Evolutionary conservation across 1,140 invertebrate species (phyloP), one percentile per base, ranked within the genome.

Genomic region (Chionoecetes opilio): DNA sequence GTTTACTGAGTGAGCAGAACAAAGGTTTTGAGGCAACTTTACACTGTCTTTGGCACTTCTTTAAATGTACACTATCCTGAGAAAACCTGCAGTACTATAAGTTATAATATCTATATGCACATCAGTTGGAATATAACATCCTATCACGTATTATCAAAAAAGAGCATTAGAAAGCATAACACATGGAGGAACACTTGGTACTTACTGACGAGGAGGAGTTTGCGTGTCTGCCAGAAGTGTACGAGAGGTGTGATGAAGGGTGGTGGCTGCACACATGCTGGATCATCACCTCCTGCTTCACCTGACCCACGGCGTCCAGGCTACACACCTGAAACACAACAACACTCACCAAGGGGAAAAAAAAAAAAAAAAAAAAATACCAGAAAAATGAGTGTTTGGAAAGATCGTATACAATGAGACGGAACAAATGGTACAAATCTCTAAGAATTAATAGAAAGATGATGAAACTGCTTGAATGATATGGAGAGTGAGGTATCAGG

Each of bases 241-340:
- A 95, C 89, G 41, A 96, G 96, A 53, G 96, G 96, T 9, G 94
- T 93, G 34, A 96, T 94, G 75, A 96, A 96, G 8, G 96, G 53
- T 96, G 96, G 89, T 96, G 96, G 38, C 96, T 96, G 89, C 96
- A 96, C 3, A 95, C 93, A 75, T 96, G 94, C 86, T 96, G 96
- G 41, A 96, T 96, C 96, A 96, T 96, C 75, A 96, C 96, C 92
- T 96, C 96, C 41, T 96, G 96, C 75, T 96, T 96, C 75, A 96
- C 96, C 85, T 96, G 96, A 75, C 95, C 85, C 41, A 96, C 96
- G 8, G 95, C 96, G 94, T 96, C 96, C 82, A 96, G 63, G 85
- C 96, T 96, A 88, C 96, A 96, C 41, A 96, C 96, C 96, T 96
- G 94, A 5, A 93, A 94, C n/a, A 53, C 46, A 2, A 53, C 11